These are phyloP conservation scores for Microtus oregoni DNA, from an alignment of 2,113 vertebrate genomes.

Conservation along the genomic window DNA sequence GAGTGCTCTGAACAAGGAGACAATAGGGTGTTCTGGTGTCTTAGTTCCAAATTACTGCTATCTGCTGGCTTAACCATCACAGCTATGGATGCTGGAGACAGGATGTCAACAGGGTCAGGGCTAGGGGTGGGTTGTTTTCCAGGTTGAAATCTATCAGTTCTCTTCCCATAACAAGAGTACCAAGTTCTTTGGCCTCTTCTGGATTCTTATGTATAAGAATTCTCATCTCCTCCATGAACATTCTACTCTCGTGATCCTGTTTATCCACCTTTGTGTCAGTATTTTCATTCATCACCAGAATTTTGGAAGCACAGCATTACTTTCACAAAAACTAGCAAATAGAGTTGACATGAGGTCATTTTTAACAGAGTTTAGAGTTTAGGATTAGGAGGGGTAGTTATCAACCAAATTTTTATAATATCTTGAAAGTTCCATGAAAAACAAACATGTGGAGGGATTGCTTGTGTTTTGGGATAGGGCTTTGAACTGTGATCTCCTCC, in stretches of 20 bases:
- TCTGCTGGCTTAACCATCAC: not conserved
- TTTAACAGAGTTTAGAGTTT: not conserved
- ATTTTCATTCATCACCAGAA: not conserved
- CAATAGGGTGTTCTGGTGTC: not conserved
- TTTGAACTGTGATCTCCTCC: not conserved
- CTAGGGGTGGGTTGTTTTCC: not conserved
- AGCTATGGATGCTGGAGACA: not conserved
- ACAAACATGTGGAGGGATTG: not conserved
- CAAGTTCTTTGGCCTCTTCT: not conserved
- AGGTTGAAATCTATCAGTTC: not conserved
- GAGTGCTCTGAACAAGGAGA: not conserved
- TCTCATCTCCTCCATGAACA: not conserved
- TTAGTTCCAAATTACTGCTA: not conserved
- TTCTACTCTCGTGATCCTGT: not conserved
- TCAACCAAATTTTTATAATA: not conserved
- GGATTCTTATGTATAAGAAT: not conserved
- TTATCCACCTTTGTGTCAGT: not conserved
- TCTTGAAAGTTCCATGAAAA: not conserved
- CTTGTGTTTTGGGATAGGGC: not conserved
- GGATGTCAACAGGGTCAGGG: not conserved
- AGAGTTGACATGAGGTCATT: not conserved
- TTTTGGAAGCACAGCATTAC: not conserved
- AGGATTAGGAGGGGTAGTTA: not conserved
- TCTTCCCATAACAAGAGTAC: not conserved
- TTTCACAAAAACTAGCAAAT: not conserved